Conservation (phyloP, 2,113 vertebrate species). For the Piprites chloris region DNA sequence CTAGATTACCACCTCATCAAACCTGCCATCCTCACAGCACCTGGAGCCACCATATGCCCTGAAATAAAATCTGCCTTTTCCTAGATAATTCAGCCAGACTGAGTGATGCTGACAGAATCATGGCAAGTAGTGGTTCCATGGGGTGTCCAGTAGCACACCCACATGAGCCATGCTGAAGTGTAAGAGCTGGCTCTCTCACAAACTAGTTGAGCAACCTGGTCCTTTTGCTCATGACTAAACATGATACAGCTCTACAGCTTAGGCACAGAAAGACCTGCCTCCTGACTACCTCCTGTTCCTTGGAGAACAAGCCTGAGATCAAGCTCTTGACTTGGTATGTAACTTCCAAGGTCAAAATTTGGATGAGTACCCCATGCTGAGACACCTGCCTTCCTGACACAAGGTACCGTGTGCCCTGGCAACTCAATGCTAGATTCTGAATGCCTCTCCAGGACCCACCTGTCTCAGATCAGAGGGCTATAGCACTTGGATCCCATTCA, state of each 20-base stretch:
- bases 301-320: neutral
- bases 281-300: neutral
- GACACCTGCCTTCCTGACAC: neutral
- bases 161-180: accelerated
- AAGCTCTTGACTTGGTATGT: neutral
- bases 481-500: neutral
- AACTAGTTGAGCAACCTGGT: neutral
- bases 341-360: neutral
- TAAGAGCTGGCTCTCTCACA: neutral
- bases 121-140: accelerated
- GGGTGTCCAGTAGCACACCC: neutral
- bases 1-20: neutral
- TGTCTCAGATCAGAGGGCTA: neutral
- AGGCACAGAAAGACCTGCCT: neutral
- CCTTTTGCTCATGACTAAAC: neutral
- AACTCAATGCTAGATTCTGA: neutral
- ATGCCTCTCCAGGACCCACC: neutral
- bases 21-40: neutral
- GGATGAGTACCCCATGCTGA: neutral
- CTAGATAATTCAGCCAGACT: neutral
- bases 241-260: neutral
- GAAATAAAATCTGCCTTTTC: neutral
- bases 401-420: neutral
- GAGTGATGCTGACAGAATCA: neutral
- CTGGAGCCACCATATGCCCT: neutral